Conservation (phyloP, 1,140 invertebrate species). For the Panulirus ornatus region DNA sequence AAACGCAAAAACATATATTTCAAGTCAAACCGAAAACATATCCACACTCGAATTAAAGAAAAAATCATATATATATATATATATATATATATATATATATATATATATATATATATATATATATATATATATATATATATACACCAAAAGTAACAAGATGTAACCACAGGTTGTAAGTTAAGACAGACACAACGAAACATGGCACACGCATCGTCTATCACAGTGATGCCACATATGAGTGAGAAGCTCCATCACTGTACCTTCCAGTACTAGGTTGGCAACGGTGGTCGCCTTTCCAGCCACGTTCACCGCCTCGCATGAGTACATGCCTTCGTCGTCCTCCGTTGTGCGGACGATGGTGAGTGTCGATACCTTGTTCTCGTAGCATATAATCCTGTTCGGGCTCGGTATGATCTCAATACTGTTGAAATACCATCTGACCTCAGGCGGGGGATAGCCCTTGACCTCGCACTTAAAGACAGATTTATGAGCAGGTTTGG, state of each 20-base stretch:
- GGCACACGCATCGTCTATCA: neutral
- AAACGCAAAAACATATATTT: too few species aligned
- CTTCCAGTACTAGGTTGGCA: slow-evolving; percentile 81
- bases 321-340: slow-evolving; percentile 88
- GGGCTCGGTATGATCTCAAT: slow-evolving; percentile 83
- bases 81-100: slow-evolving; percentile 20
- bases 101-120: slow-evolving; percentile 25
- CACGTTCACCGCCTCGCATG: slow-evolving; percentile 87
- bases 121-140: slow-evolving; percentile 40
- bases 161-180: too few species aligned
- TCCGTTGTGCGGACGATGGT: slow-evolving; percentile 83
- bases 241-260: slow-evolving; percentile 48
- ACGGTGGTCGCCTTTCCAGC: slow-evolving; percentile 89
- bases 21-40: too few species aligned
- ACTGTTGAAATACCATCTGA: slow-evolving; percentile 89
- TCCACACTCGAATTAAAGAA: neutral
- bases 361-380: slow-evolving; percentile 83
- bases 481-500: slow-evolving; percentile 82
- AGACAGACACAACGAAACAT: too few species aligned
- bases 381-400: slow-evolving; percentile 82
- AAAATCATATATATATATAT: slow-evolving; percentile 17
- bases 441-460: slow-evolving; percentile 84
- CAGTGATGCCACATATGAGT: neutral
- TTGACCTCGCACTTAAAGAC: slow-evolving; percentile 84
- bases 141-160: too few species aligned